Evolutionary conservation across 2,113 vertebrate species (phyloP).

Genomic region (Tyrannus savana): DNA sequence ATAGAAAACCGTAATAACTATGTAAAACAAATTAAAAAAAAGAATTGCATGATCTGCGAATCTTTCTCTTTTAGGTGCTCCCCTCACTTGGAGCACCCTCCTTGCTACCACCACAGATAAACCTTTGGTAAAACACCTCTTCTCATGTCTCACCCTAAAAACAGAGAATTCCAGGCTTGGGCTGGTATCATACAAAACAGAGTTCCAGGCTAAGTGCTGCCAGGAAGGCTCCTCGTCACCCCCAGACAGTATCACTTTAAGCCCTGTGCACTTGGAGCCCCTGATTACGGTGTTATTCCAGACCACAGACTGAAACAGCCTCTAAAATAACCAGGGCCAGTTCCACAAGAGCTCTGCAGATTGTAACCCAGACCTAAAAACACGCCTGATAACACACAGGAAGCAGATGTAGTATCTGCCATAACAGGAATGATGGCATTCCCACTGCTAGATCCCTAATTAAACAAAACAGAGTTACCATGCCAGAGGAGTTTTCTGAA

Average conservation of each 20-base stretch:
- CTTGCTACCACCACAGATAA: not conserved
- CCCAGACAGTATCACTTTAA: not conserved
- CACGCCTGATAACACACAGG: not conserved
- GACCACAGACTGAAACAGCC: not conserved
- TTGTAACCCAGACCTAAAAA: not conserved
- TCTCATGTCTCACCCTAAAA: not conserved
- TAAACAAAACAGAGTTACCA: not conserved
- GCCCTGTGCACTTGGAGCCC: not conserved
- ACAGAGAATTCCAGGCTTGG: not conserved
- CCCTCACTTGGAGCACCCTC: not conserved
- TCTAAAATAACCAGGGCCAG: not conserved
- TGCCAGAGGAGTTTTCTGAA: not conserved
- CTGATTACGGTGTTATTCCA: not conserved
- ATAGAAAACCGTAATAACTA: not conserved
- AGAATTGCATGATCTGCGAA: not conserved
- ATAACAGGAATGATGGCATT: not conserved
- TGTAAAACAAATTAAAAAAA: not conserved
- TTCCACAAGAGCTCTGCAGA: constrained; percentile 5
- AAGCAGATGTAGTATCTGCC: constrained; percentile 6
- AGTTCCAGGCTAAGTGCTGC: not conserved
- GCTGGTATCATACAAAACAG: not conserved
- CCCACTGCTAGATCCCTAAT: not conserved
- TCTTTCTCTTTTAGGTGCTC: not conserved
- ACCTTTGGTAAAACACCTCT: not conserved
- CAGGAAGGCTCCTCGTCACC: not conserved